Base-by-base conservation (phyloP, 2,113 vertebrate genomes). In the Rhizomys pruinosus region DNA sequence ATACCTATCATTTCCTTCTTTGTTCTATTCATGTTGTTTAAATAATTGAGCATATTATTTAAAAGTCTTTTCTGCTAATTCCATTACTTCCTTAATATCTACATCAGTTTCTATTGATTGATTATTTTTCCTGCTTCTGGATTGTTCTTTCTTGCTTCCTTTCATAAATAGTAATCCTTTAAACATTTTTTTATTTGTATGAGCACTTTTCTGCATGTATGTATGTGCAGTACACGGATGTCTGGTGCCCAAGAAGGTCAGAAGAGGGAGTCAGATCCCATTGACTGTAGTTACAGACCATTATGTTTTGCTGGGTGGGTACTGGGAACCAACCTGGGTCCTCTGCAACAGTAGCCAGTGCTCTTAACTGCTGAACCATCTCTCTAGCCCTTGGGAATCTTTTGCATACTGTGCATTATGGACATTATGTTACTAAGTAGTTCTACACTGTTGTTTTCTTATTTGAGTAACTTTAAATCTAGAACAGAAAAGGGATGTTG, bases 31-130 rank as follows among this genome's bases (percentile, higher is more conserved):
- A 61, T 73, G 42, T 37, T 74, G 68, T 78, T 91, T 89, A 81
- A 89, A 72, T 76, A 63, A 76, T 81, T 47, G 7, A 72, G 23
- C 77, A 94, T 72, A 73, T 66, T 87, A 42, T 92, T 72, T 77
- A 72, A 78, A 59, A 5, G 15, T 44, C 6, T 73, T 92, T 90
- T 89, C 32, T 92, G 52, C 9, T 57, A 57, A 13, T 77, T 25
- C 1, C 11, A 77, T 69, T 42, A 90, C 47, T 63, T 37, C 64
- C 37, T 90, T 64, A 79, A 57, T 57, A 79, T 42, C 57, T 86
- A 66, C 39, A 84, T 80, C 37, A 87, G 44, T 78, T 90, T 84
- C 52, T 85, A 57, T 64, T 66, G 29, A 74, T 47, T 89, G 74
- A 13, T 69, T 71, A 42, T 87, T 61, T 23, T 76, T 68, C 57